Evolutionary conservation across 2,888 invertebrate species (phyloP).

Genomic region (Bibio marci): DNA sequence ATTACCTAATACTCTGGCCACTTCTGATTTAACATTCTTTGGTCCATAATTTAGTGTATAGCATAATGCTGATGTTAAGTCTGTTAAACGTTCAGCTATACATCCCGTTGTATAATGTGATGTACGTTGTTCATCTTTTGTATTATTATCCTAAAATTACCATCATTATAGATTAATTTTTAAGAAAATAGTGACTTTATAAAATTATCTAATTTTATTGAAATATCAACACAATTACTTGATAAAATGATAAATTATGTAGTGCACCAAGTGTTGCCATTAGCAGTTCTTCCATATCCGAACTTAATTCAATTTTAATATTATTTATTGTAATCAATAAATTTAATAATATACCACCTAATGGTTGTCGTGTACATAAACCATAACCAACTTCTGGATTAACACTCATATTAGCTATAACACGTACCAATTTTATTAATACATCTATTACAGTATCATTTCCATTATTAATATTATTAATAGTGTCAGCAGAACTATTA

Average conservation of each 20-base stretch:
- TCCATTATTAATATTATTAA: neutral
- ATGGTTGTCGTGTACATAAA: constrained; percentile 31
- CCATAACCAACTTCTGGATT: constrained; percentile 56
- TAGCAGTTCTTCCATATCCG: constrained; percentile 47
- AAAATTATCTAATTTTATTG: constrained; percentile 31
- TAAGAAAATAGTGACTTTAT: constrained; percentile 22
- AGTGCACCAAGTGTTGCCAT: constrained; percentile 64
- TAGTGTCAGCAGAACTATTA: constrained; percentile 10
- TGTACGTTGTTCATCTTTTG: constrained; percentile 6
- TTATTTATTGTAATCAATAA: constrained; percentile 15
- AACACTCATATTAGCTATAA: constrained; percentile 72
- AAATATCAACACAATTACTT: constrained; percentile 16
- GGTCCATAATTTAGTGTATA: constrained; percentile 17
- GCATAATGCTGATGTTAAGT: constrained; percentile 19
- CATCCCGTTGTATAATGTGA: constrained; percentile 13
- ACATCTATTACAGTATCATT: constrained; percentile 28
- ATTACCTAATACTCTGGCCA: constrained; percentile 68
- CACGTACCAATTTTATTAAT: constrained; percentile 38
- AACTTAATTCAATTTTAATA: constrained; percentile 9
- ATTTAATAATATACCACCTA: constrained; percentile 29
- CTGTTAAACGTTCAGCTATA: constrained; percentile 19
- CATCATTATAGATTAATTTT: constrained; percentile 19
- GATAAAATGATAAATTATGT: constrained; percentile 70
- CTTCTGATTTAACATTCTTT: constrained; percentile 37
- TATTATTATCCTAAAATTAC: neutral